These are phyloP conservation scores for Apeira syringaria DNA, from an alignment of 2,888 invertebrate species.

Conservation along the genomic window DNA sequence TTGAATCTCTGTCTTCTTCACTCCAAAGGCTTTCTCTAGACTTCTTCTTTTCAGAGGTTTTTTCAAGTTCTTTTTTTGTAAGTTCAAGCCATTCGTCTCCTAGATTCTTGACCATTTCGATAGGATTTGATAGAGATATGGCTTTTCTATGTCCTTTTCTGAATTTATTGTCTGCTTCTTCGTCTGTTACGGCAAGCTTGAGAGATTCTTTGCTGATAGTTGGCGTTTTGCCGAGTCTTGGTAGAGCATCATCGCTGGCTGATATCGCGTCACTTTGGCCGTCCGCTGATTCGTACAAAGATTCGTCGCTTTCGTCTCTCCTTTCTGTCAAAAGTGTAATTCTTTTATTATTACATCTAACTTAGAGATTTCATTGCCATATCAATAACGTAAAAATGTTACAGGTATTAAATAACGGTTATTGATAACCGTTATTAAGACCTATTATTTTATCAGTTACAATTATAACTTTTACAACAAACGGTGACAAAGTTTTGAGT, in stretches of 20 bases:
- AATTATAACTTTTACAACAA: too few species aligned
- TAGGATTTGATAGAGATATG: constrained; percentile 75
- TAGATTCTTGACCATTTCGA: constrained; percentile 73
- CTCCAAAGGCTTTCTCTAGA: constrained; percentile 78
- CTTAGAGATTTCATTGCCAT: constrained; percentile 25
- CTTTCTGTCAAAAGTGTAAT: constrained; percentile 59
- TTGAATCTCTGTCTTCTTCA: constrained; percentile 73
- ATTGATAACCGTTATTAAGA: neutral
- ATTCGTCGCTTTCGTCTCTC: constrained; percentile 77
- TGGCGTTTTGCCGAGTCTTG: constrained; percentile 66
- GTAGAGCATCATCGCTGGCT: constrained; percentile 70
- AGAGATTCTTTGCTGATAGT: constrained; percentile 77
- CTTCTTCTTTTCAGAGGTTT: constrained; percentile 68
- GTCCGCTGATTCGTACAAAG: constrained; percentile 76
- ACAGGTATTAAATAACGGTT: neutral
- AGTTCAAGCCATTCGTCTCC: constrained; percentile 77
- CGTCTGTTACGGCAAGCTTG: constrained; percentile 73
- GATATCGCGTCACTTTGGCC: constrained; percentile 75
- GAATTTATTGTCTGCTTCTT: constrained; percentile 62
- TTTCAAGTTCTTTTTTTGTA: constrained; percentile 65
- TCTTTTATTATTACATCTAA: constrained; percentile 13
- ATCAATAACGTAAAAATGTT: neutral
- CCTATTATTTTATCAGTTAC: too few species aligned
- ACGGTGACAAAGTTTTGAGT: too few species aligned
- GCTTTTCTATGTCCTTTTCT: constrained; percentile 77